Conservation (phyloP, 2,113 vertebrate genomes). For the Diglossa brunneiventris region DNA sequence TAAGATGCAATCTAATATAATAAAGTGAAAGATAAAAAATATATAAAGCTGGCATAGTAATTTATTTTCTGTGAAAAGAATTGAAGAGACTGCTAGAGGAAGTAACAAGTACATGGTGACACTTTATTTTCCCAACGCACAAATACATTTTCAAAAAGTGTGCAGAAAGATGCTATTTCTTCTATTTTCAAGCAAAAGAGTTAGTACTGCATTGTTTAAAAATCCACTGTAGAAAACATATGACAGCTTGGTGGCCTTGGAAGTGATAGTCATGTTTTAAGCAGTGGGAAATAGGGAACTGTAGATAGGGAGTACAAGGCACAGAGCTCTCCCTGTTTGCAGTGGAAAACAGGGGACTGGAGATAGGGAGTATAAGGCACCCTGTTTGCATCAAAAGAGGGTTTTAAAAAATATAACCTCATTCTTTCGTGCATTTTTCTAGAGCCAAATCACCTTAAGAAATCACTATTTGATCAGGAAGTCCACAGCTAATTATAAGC, state of each 20-base stretch:
- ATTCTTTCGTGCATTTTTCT: slow-evolving; percentile 1
- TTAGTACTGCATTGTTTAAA: background rate
- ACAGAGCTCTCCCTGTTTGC: background rate
- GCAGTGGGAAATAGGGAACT: background rate
- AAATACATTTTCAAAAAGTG: background rate
- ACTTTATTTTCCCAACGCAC: background rate
- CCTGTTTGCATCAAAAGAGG: background rate
- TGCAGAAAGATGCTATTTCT: background rate
- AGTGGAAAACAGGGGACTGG: background rate
- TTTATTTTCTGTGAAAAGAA: background rate
- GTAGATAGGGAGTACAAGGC: background rate
- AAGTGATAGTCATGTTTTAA: background rate
- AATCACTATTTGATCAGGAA: background rate
- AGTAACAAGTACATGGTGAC: background rate
- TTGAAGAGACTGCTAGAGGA: background rate
- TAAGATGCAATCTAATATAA: background rate
- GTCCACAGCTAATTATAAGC: background rate
- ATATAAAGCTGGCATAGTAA: background rate
- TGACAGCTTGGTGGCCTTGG: background rate
- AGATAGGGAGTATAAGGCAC: background rate
- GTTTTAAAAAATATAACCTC: background rate
- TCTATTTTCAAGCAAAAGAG: background rate
- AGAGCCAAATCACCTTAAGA: background rate
- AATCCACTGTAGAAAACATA: background rate
- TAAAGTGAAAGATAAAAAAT: background rate